Base-by-base conservation (phyloP, 2,888 invertebrate species). In the Sialis fuliginosa region DNA sequence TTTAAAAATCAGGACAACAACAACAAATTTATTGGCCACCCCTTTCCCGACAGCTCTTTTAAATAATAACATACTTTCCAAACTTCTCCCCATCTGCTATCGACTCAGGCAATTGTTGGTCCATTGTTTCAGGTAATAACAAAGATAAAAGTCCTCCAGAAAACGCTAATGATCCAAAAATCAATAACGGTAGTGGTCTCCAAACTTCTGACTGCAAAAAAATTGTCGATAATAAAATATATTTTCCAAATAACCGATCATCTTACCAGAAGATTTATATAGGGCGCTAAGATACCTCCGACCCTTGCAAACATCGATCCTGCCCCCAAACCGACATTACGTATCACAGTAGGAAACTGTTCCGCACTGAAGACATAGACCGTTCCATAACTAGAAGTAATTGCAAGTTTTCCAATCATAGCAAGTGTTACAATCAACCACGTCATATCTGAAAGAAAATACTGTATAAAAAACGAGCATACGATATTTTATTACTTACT, bases 311-410 rank as follows among this genome's bases (percentile, higher is more conserved):
- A 72, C 48, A 75, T 76, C 4, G 77, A 78, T 44, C 74, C 71
- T 6, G 76, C 74, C 7, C 79, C 79, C 39, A 78, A 62, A 32
- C 74, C 77, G 37, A 74, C 74, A 54, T 77, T 78, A 52, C 78
- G 62, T 39, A 83, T 77, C 10, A 80, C 79, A 6, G 82, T 82
- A 10, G 82, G 82, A 56, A 81, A 83, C 58, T 81, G 80, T 62
- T 83, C 82, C 1, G 80, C 78, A 1, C 81, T 77, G 58, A 81
- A 79, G 43, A 82, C 74, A 55, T 82, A 82, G 40, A 82, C 71
- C 1, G 81, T 77, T 39, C 81, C 82, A 55, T 82, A 83, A 30
- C 81, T 79, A 1, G 81, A 73, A 2, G 82, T 81, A 46, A 82
- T 81, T 39, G 79, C 74, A 52, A 82, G 61, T 64, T 83, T 83